phyloP scores from a whole-genome alignment of 2,797 vertebrate species.

The Dendrocincla fuliginosa region DNA sequence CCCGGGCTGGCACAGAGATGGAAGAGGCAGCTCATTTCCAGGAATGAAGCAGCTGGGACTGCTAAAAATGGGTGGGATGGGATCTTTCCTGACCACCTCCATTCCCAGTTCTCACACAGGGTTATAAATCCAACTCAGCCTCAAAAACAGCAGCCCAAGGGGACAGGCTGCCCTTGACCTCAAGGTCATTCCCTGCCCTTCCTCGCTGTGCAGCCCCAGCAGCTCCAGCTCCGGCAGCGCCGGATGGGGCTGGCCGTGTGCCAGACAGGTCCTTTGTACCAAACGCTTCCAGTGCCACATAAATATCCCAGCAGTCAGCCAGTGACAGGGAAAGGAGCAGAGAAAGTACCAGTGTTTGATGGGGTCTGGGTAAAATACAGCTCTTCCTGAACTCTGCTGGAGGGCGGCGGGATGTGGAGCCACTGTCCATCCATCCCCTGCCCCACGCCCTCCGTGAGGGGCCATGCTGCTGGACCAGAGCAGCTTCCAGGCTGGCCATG shows the following conservation, averaged over 20 bases:
- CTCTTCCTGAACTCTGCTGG: constrained; percentile 18
- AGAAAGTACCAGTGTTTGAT: not conserved
- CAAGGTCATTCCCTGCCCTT: not conserved
- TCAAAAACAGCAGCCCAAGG: not conserved
- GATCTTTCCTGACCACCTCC: not conserved
- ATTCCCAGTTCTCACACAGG: not conserved
- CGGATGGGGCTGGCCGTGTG: not conserved
- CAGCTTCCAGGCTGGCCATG: fast-evolving
- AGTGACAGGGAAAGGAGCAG: constrained; percentile 26
- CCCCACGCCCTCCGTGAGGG: too few species aligned
- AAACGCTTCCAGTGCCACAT: not conserved
- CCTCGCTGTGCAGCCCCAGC: not conserved
- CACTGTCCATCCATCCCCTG: not conserved
- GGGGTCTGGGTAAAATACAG: constrained; percentile 8
- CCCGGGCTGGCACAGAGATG: fast-evolving
- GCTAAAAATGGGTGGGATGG: not conserved
- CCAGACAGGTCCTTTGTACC: not conserved
- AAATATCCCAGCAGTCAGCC: constrained; percentile 41
- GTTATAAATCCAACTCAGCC: not conserved
- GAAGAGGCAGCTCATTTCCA: not conserved
- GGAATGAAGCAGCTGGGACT: not conserved
- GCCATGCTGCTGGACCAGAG: not conserved
- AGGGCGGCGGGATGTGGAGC: not conserved
- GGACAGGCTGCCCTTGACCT: not conserved
- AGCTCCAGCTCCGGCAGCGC: not conserved